Percentiles rank a stretch among this genome's conserved stretches.
phyloP scores from a whole-genome alignment of 1,140 invertebrate species.

The Philopotamus ludificatus region DNA sequence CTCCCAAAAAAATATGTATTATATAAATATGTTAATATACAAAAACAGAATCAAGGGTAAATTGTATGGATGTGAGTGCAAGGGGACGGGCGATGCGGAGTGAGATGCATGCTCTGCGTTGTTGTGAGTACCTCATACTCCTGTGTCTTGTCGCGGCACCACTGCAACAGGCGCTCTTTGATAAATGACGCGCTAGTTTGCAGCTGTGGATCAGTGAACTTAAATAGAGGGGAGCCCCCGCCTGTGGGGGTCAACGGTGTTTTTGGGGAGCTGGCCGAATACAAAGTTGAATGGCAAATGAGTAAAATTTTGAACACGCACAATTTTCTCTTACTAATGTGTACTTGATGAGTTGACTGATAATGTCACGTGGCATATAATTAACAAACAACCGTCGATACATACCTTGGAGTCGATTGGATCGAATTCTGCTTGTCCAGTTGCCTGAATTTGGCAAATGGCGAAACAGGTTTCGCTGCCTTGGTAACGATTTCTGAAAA shows the following conservation, averaged over 20 bases:
- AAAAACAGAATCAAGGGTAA: background rate
- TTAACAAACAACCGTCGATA: slow-evolving; percentile 18
- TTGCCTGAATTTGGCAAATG: slow-evolving; percentile 87
- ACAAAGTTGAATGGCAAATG: slow-evolving; percentile 2
- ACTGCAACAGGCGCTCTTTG: slow-evolving; percentile 92
- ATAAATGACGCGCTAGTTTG: slow-evolving; percentile 86
- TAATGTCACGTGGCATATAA: background rate
- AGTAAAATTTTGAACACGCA: background rate
- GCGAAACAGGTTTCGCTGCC: slow-evolving; percentile 71
- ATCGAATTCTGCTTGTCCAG: slow-evolving; percentile 81
- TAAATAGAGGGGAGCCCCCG: slow-evolving; percentile 67
- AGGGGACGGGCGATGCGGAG: slow-evolving; percentile 21
- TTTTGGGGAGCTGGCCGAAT: slow-evolving; percentile 59
- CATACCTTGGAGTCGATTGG: slow-evolving; percentile 71
- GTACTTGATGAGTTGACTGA: background rate
- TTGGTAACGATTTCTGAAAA: slow-evolving; percentile 61
- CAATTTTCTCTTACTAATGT: slow-evolving; percentile 6
- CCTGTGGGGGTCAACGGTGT: slow-evolving; percentile 61
- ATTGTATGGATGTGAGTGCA: slow-evolving; percentile 11
- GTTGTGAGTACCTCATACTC: slow-evolving; percentile 87
- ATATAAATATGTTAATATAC: background rate
- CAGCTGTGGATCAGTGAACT: slow-evolving; percentile 83
- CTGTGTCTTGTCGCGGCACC: slow-evolving; percentile 94
- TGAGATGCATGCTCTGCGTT: slow-evolving; percentile 33
- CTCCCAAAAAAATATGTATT: background rate